Conservation (phyloP, 2,888 invertebrate genomes). For the Girardia tigrina region DNA sequence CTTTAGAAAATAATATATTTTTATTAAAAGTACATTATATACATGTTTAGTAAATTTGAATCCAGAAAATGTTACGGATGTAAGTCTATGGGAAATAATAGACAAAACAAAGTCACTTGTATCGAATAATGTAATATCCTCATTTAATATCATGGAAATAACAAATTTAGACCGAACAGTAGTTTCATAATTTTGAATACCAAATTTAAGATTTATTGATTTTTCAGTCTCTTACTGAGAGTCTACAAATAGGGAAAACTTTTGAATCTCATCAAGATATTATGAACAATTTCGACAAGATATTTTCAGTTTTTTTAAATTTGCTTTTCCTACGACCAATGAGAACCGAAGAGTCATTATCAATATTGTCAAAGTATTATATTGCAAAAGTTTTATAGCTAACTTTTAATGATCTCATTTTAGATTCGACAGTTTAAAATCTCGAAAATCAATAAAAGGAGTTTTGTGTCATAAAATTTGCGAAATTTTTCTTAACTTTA, state of each 20-base stretch:
- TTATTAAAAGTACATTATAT: background rate
- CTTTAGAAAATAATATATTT: background rate
- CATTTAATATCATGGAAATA: background rate
- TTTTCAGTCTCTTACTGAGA: conserved; percentile 3
- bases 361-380: conserved; percentile 44
- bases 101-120: background rate
- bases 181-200: background rate
- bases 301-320: conserved; percentile 46
- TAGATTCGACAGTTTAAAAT: conserved; percentile 44
- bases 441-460: conserved; percentile 42
- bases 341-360: conserved; percentile 45
- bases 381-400: background rate
- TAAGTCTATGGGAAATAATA: background rate
- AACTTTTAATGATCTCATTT: conserved; percentile 12
- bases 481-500: conserved; percentile 48
- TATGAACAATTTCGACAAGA: conserved; percentile 45
- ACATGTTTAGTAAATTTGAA: background rate
- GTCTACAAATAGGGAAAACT: background rate
- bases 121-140: background rate
- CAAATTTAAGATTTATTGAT: background rate
- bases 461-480: conserved; percentile 47
- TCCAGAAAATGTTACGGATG: background rate
- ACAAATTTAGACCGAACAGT: conserved; percentile 3
- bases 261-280: background rate
- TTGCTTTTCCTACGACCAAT: conserved; percentile 42